Evolutionary conservation across 2,113 vertebrate genomes (phyloP), one percentile per base, ranked within the genome.

Genomic region (Trogon surrucura): DNA sequence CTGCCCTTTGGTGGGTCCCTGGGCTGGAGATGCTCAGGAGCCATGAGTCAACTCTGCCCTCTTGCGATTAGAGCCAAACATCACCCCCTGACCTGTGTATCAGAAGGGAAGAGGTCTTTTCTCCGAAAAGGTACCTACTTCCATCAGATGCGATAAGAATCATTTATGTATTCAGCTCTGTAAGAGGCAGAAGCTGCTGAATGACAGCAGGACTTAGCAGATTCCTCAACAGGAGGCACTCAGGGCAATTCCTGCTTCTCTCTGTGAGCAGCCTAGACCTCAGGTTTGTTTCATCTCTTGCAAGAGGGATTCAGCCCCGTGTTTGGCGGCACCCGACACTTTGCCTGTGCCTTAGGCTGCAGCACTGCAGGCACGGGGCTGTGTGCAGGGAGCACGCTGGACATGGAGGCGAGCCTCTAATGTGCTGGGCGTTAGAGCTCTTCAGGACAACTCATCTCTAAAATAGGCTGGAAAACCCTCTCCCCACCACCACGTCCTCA

Each of bases 21-120:
- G 79, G 23, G 71, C 66, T 13, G 66, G 18, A 54, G 53, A 1
- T 80, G 58, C 73, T 80, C 54, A 3, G 62, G 22, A 96, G 79
- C 62, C 83, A 11, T 4, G 29, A 89, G 62, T 61, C 77, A 82
- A 47, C 85, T 91, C 96, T 97, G 97, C 96, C 96, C 94, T 96
- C 96, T 97, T 94, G 97, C 11, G 91, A 88, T 62, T 20, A 6
- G 56, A 87, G 36, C 7, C 69, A 69, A 74, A 44, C 54, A n/a
- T 85, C 62, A 45, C 20, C 44, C 13, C 6, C 1, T 5, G 36
- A 30, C 27, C 41, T 5, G 14, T 2, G 3, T 41, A 10, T 13
- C 48, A 9, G 27, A 44, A 9, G 41, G 36, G 17, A 70, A 82
- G 9, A 30, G 7, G 11, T 32, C 20, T 81, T 44, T 62, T 65